Evolutionary conservation across 2,797 vertebrate genomes (phyloP).

Genomic region (Microctenopoma stevenorrisi): DNA sequence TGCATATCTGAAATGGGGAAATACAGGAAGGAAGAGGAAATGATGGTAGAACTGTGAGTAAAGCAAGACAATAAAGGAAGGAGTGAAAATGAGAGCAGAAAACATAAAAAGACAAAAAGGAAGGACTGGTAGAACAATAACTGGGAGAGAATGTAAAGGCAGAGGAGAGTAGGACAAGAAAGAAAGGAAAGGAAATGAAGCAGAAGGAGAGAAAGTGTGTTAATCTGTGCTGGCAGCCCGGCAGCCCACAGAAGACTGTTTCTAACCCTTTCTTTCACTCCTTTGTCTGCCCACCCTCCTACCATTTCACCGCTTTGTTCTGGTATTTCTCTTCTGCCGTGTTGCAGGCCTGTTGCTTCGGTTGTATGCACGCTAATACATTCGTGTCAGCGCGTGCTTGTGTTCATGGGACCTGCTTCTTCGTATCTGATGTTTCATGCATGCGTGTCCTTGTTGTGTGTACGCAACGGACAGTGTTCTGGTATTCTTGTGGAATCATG

Average conservation of each 20-base stretch:
- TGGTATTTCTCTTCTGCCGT: conserved; percentile 18
- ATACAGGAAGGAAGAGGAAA: neutral
- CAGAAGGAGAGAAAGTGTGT: conserved; percentile 43
- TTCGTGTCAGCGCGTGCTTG: conserved; percentile 13
- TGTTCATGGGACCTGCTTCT: conserved; percentile 4
- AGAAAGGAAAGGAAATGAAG: conserved; percentile 20
- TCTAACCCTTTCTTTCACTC: conserved; percentile 49
- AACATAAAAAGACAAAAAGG: neutral
- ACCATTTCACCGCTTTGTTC: conserved; percentile 51
- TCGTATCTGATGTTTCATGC: conserved; percentile 25
- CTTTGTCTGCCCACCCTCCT: conserved; percentile 46
- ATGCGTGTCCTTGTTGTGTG: neutral
- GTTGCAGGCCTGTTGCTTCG: conserved; percentile 34
- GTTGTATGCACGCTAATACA: conserved; percentile 21
- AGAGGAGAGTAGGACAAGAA: conserved; percentile 2
- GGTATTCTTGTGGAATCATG: conserved; percentile 11
- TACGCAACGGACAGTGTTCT: conserved; percentile 9
- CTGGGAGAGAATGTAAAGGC: neutral
- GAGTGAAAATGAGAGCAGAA: neutral
- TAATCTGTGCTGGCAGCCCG: conserved; percentile 58
- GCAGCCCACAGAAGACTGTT: conserved; percentile 40
- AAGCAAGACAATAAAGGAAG: neutral
- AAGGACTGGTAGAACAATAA: neutral
- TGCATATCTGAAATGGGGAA: neutral
- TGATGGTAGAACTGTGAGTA: neutral